Base-by-base conservation (phyloP, 2,888 invertebrate genomes). In the Mesoligia furuncula region DNA sequence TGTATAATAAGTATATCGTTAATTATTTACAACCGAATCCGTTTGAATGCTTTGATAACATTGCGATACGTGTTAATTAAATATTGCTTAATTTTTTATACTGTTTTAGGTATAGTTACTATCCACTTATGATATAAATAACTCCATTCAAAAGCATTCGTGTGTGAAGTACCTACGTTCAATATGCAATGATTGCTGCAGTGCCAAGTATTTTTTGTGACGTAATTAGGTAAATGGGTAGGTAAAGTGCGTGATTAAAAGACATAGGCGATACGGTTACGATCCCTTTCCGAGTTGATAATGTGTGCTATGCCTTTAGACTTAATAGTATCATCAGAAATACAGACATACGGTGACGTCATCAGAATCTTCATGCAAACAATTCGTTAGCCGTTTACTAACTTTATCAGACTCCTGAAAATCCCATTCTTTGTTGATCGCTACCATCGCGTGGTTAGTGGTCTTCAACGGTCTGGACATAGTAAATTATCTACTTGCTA, bases 21-120 rank as follows among this genome's bases (percentile, higher is more conserved):
- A 59, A 65, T 59, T 81, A 71, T 42, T 68, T 59, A 72, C 57
- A 68, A 81, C 71, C 27, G 51, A 36, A 81, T 61, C 76, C 27
- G 51, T 64, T 76, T 62, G n/a, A 51, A 76, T 62, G 81, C 67
- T 59, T 71, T 27, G 71, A 42, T 81, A 77, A 64, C 27, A 48
- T 51, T 76, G 54, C 31, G 61, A 75, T 81, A 71, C 27, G 31
- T 79, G 48, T 57, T 27, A 79, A 27, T 51, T 45, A 45, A 51
- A 17, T 69, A 51, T 31, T 27, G 57, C 9, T 59, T 66, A 51
- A 36, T 67, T 62, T 72, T 61, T 54, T 71, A 48, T 48, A 62
- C 45, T 36, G 31, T 54, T 17, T 51, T 51, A 51, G 24, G 2
- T 68, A 20, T 51, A 51, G 13, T 36, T 48, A 13, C 2, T n/a